Conservation (phyloP, 2,113 vertebrate genomes). For the Pteropus alecto region DNA sequence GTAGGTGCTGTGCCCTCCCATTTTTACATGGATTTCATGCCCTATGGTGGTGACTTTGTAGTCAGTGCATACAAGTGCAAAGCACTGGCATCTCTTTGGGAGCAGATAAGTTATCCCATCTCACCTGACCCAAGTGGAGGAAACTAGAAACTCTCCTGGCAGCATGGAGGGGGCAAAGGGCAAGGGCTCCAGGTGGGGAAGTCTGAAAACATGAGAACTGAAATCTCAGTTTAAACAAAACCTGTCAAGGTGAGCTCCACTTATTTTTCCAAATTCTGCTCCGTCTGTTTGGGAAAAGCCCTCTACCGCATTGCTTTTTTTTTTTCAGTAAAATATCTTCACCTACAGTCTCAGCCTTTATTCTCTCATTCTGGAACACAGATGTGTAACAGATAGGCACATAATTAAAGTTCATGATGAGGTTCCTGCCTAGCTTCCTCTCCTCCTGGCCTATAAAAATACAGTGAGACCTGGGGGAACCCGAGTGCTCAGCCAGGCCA, state of each 20-base stretch:
- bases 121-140: background rate
- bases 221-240: background rate
- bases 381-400: background rate
- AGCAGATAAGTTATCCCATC: background rate
- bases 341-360: background rate
- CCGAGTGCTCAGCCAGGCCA: background rate
- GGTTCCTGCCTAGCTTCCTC: background rate
- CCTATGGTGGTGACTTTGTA: background rate
- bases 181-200: background rate
- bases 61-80: background rate
- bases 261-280: background rate
- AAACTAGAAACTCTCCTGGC: background rate
- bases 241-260: background rate
- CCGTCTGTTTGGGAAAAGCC: background rate
- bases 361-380: background rate
- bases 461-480: background rate
- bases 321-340: background rate
- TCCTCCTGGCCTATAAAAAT: background rate
- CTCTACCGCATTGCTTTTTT: background rate
- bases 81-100: background rate
- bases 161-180: background rate
- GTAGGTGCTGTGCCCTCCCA: too few species aligned
- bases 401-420: background rate
- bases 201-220: background rate
- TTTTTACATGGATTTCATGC: background rate